phyloP scores from a whole-genome alignment of 2,113 vertebrate species.

The Petaurus breviceps region DNA sequence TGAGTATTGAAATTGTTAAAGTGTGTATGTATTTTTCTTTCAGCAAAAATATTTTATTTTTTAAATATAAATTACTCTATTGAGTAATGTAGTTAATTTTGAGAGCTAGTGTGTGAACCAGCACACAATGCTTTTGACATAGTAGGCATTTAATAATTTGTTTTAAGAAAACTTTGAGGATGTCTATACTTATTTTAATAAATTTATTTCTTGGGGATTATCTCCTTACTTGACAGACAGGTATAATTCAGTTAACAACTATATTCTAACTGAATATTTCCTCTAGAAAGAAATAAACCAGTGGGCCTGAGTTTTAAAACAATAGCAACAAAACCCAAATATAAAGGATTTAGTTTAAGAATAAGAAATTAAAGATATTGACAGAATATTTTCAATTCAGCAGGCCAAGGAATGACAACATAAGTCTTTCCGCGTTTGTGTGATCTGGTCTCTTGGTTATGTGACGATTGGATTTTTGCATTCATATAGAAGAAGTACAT shows the following conservation, averaged over 20 bases:
- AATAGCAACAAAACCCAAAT: not conserved
- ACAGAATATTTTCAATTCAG: constrained; percentile 28
- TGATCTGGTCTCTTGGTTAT: not conserved
- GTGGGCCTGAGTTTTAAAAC: constrained; percentile 7
- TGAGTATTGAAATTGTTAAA: not conserved
- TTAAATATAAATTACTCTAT: too few species aligned
- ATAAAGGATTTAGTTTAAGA: constrained; percentile 63
- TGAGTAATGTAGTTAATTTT: too few species aligned
- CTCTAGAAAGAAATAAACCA: constrained; percentile 18
- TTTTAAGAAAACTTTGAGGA: constrained; percentile 7
- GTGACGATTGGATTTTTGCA: not conserved
- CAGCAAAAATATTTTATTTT: too few species aligned
- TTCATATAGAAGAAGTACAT: not conserved
- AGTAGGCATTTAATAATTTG: not conserved
- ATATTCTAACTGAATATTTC: constrained; percentile 36
- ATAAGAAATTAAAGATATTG: constrained; percentile 60
- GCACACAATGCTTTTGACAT: not conserved
- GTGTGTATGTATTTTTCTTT: not conserved
- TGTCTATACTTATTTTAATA: constrained; percentile 39
- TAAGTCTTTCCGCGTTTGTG: not conserved
- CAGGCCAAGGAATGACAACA: not conserved
- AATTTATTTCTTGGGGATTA: constrained; percentile 35
- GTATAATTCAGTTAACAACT: constrained; percentile 35
- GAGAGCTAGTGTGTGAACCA: not conserved
- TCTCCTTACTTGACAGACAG: constrained; percentile 50